A percentile compares a stretch with the other conserved stretches of the same genome.
Evolutionary conservation across 2,888 invertebrate species (phyloP).

Genomic region (Cheilosia urbana): DNA sequence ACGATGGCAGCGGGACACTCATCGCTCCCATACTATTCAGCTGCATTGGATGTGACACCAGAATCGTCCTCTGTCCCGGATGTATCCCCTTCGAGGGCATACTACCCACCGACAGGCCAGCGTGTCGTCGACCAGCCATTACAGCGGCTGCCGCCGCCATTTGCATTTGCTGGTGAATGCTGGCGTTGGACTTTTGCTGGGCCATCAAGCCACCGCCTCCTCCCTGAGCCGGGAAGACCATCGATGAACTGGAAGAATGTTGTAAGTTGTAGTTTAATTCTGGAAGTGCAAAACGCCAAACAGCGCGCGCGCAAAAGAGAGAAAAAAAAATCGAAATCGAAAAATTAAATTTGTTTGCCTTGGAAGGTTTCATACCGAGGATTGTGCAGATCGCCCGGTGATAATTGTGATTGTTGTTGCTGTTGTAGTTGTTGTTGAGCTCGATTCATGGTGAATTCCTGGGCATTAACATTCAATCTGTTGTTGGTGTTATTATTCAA

Average conservation of each 20-base stretch:
- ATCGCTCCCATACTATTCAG: slow-evolving; percentile 79
- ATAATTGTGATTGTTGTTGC: slow-evolving; percentile 61
- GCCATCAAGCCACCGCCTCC: slow-evolving; percentile 80
- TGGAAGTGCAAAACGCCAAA: slow-evolving; percentile 79
- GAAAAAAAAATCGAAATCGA: slow-evolving; percentile 73
- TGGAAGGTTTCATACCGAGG: slow-evolving; percentile 80
- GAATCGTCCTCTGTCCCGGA: slow-evolving; percentile 80
- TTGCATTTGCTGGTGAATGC: slow-evolving; percentile 84
- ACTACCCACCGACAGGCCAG: slow-evolving; percentile 81
- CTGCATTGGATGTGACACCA: slow-evolving; percentile 82
- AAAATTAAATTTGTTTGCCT: slow-evolving; percentile 77
- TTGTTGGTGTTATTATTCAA: slow-evolving; percentile 81
- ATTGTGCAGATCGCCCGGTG: slow-evolving; percentile 79
- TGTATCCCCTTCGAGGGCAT: slow-evolving; percentile 78
- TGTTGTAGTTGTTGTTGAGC: slow-evolving; percentile 46
- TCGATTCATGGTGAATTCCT: slow-evolving; percentile 92
- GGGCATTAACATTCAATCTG: slow-evolving; percentile 94
- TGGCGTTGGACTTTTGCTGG: slow-evolving; percentile 85
- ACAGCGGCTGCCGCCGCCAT: slow-evolving; percentile 81
- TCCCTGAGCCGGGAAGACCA: slow-evolving; percentile 80
- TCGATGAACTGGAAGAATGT: slow-evolving; percentile 84
- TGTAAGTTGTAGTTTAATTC: slow-evolving; percentile 84
- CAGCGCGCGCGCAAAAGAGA: slow-evolving; percentile 47
- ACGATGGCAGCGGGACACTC: slow-evolving; percentile 77
- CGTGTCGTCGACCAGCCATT: slow-evolving; percentile 83